Evolutionary conservation across 1,140 invertebrate species (phyloP), one percentile per base, ranked within the genome.

Genomic region (Orussus abietinus): DNA sequence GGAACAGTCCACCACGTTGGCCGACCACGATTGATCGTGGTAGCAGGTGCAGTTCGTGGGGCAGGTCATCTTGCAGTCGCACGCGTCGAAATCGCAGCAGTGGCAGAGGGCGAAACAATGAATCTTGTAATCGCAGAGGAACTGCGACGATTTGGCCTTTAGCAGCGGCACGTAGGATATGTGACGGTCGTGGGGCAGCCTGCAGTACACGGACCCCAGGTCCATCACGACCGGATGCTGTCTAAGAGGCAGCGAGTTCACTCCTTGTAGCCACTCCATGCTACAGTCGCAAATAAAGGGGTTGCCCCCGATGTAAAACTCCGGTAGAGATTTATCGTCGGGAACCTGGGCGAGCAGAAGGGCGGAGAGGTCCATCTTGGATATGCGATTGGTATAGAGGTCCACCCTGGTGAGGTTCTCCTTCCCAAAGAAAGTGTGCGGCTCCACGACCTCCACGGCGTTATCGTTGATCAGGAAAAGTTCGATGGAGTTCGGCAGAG

Each of bases 1-100:
- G 1, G 85, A 86, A 67, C 90, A 93, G 64, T 92, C 88, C n/a
- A 92, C 89, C 19, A 92, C 86, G 64, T 93, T 92, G 0, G 87
- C 84, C n/a, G 81, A 80, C 86, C 88, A 91, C 17, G 84, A 82
- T 51, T 88, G 83, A 63, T 91, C 88, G 66, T 90, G 86, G 69
- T 87, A 91, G 64, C 89, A 92, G 29, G 83, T 86, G 70, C 89
- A 92, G 55, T 89, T 88, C n/a, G 75, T 72, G 5, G 89, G 89
- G 58, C 88, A 92, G 9, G 83, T 85, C 80, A 88, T 85, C 69
- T 88, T 85, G 58, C 88, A 91, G 62, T 89, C 85, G 68, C 89
- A 92, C 26, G 86, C 85, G 62, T 86, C 87, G 67, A 88, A 91
- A 55, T 90, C 88, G 62, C 89, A 91, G 66, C 88, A 92, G 56